phyloP scores from a whole-genome alignment of 2,797 vertebrate species.

The Gymnodraco acuticeps region DNA sequence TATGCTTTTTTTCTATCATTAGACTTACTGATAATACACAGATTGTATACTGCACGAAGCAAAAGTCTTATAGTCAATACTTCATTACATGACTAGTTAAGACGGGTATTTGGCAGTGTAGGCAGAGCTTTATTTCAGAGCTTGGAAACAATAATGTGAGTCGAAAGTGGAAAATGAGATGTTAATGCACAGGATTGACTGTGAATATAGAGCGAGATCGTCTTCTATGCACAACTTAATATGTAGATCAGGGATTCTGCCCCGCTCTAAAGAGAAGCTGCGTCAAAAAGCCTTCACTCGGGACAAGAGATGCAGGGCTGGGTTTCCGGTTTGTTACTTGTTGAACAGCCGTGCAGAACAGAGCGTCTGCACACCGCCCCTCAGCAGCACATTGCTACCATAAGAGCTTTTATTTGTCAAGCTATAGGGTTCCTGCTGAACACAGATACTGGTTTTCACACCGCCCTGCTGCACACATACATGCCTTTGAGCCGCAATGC shows the following conservation, averaged over 20 bases:
- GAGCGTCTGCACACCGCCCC: slow-evolving; percentile 36
- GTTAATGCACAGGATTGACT: slow-evolving; percentile 33
- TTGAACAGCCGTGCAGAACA: slow-evolving; percentile 52
- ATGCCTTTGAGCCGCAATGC: slow-evolving; percentile 48
- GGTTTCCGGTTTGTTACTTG: slow-evolving; percentile 46
- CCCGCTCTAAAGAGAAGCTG: slow-evolving; percentile 50
- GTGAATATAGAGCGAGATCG: slow-evolving; percentile 27
- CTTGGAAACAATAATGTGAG: slow-evolving; percentile 10
- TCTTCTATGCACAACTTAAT: slow-evolving; percentile 41
- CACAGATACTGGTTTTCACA: slow-evolving; percentile 43
- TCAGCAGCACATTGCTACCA: slow-evolving; percentile 42
- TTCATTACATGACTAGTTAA: slow-evolving; percentile 20
- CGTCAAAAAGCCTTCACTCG: slow-evolving; percentile 50
- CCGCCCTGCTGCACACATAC: slow-evolving; percentile 28
- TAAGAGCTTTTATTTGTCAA: slow-evolving; percentile 50
- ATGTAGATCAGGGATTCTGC: slow-evolving; percentile 53
- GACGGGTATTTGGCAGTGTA: slow-evolving; percentile 9
- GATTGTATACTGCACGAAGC: background rate
- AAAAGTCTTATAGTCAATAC: slow-evolving; percentile 1
- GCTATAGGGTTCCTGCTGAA: slow-evolving; percentile 55
- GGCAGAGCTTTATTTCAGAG: slow-evolving; percentile 1
- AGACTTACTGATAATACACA: too few relatives aligned
- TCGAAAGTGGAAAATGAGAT: slow-evolving; percentile 7
- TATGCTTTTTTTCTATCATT: background rate
- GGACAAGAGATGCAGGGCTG: slow-evolving; percentile 53